These are phyloP conservation scores for Noctuana brunneofusca DNA, from an alignment of 2,888 invertebrate genomes.

Conservation along the genomic window DNA sequence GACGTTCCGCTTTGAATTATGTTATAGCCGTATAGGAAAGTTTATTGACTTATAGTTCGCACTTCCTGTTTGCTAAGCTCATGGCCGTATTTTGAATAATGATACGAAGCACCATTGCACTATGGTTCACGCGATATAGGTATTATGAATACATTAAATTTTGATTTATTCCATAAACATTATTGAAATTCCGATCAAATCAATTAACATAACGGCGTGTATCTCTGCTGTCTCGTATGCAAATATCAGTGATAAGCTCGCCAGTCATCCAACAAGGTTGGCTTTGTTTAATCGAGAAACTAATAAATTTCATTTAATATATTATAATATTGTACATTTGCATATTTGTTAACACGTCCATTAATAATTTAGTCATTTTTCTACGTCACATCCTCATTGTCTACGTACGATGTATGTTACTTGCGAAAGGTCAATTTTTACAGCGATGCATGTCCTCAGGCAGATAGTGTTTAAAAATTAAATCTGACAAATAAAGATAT, in stretches of 20 bases:
- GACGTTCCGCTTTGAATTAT: constrained; percentile 22
- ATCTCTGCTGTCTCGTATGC: constrained; percentile 40
- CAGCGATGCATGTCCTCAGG: constrained; percentile 10
- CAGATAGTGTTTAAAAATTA: constrained; percentile 1
- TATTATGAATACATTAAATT: background rate
- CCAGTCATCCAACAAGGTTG: constrained; percentile 53
- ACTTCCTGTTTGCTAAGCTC: constrained; percentile 26
- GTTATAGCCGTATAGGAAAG: constrained; percentile 22
- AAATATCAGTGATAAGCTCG: constrained; percentile 42
- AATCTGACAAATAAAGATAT: constrained; percentile 20
- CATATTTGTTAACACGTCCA: constrained; percentile 36
- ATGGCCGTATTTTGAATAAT: constrained; percentile 15
- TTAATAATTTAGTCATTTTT: constrained; percentile 18
- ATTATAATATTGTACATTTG: constrained; percentile 48
- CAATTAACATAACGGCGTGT: constrained; percentile 43
- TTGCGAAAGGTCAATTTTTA: constrained; percentile 20
- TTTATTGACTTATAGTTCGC: constrained; percentile 34
- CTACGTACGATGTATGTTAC: background rate
- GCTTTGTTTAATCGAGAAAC: constrained; percentile 51
- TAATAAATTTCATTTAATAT: constrained; percentile 53
- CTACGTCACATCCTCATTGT: constrained; percentile 23
- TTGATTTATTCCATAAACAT: constrained; percentile 36
- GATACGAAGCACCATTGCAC: constrained; percentile 15
- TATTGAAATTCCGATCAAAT: constrained; percentile 38
- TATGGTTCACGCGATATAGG: constrained; percentile 41